Percentiles rank a stretch among this genome's conserved stretches.
Evolutionary conservation across 2,888 invertebrate genomes (phyloP).

Genomic region (Megaustenia siamemsis): DNA sequence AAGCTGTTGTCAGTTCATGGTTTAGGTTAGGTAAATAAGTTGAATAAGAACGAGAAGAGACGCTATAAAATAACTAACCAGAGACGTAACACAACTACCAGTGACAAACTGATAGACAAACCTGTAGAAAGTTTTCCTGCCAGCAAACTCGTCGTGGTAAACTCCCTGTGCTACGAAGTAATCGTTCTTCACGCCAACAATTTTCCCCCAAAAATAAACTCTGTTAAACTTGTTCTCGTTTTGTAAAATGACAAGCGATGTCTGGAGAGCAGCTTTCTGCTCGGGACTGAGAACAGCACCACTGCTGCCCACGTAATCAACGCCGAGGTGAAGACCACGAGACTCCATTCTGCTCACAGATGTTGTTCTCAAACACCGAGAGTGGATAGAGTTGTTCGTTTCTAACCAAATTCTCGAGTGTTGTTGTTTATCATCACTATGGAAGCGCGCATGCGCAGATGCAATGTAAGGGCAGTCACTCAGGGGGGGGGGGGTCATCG

Average conservation of each 20-base stretch:
- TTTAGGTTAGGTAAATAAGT: too few species aligned
- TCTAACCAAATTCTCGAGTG: not conserved
- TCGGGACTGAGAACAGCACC: slow-evolving; percentile 88
- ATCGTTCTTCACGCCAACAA: slow-evolving; percentile 87
- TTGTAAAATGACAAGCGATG: slow-evolving; percentile 88
- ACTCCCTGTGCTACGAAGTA: slow-evolving; percentile 93
- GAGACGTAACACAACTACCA: too few species aligned
- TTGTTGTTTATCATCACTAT: slow-evolving; percentile 24
- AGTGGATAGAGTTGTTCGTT: not conserved
- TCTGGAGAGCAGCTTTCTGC: slow-evolving; percentile 85
- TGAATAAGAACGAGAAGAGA: too few species aligned
- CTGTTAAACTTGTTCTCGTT: slow-evolving; percentile 91
- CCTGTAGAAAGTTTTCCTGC: slow-evolving; percentile 89
- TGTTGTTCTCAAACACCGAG: not conserved
- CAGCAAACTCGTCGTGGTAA: slow-evolving; percentile 86
- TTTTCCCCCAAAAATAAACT: slow-evolving; percentile 92
- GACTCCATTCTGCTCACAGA: slow-evolving; percentile 83
- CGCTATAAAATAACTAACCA: too few species aligned
- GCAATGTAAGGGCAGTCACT: not conserved
- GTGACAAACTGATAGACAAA: slow-evolving; percentile 73
- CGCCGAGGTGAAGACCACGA: slow-evolving; percentile 81
- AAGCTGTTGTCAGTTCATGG: too few species aligned
- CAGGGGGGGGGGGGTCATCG: too few species aligned
- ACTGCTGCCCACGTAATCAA: slow-evolving; percentile 83
- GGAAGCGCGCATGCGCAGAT: not conserved